These are phyloP conservation scores for Callosobruchus maculatus DNA, from an alignment of 2,888 invertebrate genomes.

Conservation along the genomic window DNA sequence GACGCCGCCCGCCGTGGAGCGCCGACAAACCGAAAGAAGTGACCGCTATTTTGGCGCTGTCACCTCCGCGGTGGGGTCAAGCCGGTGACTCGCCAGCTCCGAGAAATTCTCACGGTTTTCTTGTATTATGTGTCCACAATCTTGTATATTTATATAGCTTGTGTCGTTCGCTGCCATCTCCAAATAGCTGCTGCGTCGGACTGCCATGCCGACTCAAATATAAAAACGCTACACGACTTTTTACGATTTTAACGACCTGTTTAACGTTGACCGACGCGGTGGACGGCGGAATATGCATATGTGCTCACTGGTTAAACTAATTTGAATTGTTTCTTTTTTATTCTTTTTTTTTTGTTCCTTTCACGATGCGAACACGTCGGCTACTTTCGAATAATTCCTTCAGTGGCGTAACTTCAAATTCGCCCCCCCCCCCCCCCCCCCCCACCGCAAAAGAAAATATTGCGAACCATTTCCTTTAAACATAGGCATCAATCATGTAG, in stretches of 20 bases:
- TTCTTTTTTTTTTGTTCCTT: not conserved
- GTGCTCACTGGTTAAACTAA: not conserved
- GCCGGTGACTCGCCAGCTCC: not conserved
- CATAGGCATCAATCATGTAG: too few species aligned
- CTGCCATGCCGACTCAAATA: slow-evolving; percentile 32
- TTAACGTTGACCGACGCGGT: slow-evolving; percentile 5
- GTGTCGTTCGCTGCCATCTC: slow-evolving; percentile 35
- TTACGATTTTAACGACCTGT: slow-evolving; percentile 13
- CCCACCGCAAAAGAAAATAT: too few species aligned
- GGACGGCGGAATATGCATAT: not conserved
- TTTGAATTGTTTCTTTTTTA: not conserved
- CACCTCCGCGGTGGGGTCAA: not conserved
- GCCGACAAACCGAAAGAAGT: not conserved
- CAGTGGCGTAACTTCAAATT: too few species aligned
- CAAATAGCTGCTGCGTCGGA: slow-evolving; percentile 24
- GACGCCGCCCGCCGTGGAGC: too few species aligned
- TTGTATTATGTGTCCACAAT: slow-evolving; percentile 43
- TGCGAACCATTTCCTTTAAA: too few species aligned
- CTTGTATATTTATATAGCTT: slow-evolving; percentile 39
- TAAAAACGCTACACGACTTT: slow-evolving; percentile 16
- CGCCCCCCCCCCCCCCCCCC: too few species aligned
- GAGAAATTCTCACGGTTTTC: slow-evolving; percentile 47
- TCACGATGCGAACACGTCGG: too few species aligned
- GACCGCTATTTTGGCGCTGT: not conserved
- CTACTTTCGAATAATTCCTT: too few species aligned